phyloP scores from a whole-genome alignment of 1,140 invertebrate genomes.

The Lepeophtheirus salmonis region DNA sequence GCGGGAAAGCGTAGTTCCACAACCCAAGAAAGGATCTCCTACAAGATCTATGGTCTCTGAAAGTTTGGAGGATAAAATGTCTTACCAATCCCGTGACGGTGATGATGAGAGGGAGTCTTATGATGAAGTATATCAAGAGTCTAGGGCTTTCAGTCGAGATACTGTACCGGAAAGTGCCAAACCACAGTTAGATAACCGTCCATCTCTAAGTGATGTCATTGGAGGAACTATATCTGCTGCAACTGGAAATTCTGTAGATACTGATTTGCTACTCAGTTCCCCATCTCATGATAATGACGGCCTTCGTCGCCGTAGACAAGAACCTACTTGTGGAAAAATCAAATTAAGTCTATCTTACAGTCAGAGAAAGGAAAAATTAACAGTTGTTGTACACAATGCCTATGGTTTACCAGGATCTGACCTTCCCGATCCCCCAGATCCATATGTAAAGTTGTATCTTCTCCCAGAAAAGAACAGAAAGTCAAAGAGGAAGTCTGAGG shows the following conservation, averaged over 20 bases:
- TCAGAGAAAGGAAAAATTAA: conserved; percentile 12
- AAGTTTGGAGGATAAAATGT: neutral
- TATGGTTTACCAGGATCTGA: conserved; percentile 62
- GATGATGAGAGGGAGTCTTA: neutral
- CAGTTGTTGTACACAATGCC: conserved; percentile 23
- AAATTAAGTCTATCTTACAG: conserved; percentile 14
- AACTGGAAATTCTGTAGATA: neutral
- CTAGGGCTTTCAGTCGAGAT: neutral
- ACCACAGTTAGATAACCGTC: neutral
- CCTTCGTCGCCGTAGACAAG: conserved; percentile 14
- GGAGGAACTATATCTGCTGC: neutral
- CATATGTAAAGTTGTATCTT: conserved; percentile 81
- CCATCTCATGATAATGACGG: no score
- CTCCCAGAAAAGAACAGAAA: conserved; percentile 67
- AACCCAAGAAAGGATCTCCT: neutral
- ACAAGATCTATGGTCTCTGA: neutral
- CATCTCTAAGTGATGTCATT: neutral
- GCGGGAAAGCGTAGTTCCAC: neutral
- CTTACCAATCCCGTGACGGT: neutral
- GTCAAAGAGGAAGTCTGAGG: conserved; percentile 69
- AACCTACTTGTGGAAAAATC: conserved; percentile 15
- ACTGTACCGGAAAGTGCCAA: neutral
- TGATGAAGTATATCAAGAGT: neutral
- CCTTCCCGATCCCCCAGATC: conserved; percentile 70
- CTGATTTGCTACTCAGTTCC: neutral